These are phyloP conservation scores for Drosophila yakuba DNA, from an alignment of 1,140 invertebrate genomes.

Conservation along the genomic window DNA sequence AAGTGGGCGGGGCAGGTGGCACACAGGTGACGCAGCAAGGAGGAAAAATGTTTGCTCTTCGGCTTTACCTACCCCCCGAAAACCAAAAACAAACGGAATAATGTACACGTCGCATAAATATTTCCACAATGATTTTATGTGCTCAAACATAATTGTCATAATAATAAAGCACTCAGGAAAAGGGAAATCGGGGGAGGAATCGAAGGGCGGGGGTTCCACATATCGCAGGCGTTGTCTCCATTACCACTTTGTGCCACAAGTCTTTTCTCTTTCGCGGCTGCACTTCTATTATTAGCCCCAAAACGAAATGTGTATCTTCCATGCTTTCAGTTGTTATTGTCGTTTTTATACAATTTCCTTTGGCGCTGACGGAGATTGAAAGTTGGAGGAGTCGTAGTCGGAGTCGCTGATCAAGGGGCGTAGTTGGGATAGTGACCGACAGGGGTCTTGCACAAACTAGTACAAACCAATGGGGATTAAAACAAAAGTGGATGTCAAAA, in stretches of 20 bases:
- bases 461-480: too few relatives aligned
- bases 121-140: slow-evolving; percentile 60
- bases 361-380: slow-evolving; percentile 48
- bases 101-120: slow-evolving; percentile 45
- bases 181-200: slow-evolving; percentile 7
- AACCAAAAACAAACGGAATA: slow-evolving; percentile 38
- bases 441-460: not conserved
- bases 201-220: not conserved
- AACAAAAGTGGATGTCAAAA: too few relatives aligned
- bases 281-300: slow-evolving; percentile 41
- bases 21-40: slow-evolving; percentile 65
- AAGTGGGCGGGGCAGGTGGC: slow-evolving; percentile 24
- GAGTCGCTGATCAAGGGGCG: slow-evolving; percentile 22
- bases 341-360: slow-evolving; percentile 41
- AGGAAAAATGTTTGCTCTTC: slow-evolving; percentile 44
- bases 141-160: slow-evolving; percentile 51
- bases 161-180: slow-evolving; percentile 24
- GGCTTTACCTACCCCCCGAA: slow-evolving; percentile 33
- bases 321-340: slow-evolving; percentile 38
- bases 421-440: slow-evolving; percentile 1
- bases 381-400: slow-evolving; percentile 43
- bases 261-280: slow-evolving; percentile 31
- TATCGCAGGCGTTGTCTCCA: slow-evolving; percentile 60
- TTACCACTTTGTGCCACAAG: slow-evolving; percentile 44
- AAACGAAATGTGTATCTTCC: slow-evolving; percentile 55